Conservation (phyloP, 2,888 invertebrate species). For the Papilio demoleus region DNA sequence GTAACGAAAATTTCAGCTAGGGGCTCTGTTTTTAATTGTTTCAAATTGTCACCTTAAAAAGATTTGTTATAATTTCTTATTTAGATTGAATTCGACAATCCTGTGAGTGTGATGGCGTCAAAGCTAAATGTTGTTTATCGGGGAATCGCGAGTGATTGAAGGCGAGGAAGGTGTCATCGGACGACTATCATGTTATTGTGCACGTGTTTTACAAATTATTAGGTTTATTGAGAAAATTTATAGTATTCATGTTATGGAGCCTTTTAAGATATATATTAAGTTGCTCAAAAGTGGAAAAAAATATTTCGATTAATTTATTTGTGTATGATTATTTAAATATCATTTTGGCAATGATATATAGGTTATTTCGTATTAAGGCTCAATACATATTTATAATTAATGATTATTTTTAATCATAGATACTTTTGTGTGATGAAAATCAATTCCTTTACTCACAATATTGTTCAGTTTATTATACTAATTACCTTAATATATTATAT, state of each 20-base stretch:
- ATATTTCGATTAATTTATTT: too few relatives aligned
- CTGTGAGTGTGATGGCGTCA: conserved; percentile 9
- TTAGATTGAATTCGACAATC: too few relatives aligned
- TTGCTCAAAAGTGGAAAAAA: too few relatives aligned
- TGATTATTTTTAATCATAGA: too few relatives aligned
- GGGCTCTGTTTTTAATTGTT: too few relatives aligned
- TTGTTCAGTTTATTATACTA: not conserved
- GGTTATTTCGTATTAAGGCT: not conserved
- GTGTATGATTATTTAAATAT: too few relatives aligned
- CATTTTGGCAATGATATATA: too few relatives aligned
- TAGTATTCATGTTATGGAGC: not conserved
- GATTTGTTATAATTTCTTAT: too few relatives aligned
- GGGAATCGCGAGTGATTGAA: too few relatives aligned
- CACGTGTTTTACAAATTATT: not conserved
- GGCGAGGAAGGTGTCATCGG: not conserved
- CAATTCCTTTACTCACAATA: conserved; percentile 36
- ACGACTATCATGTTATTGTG: not conserved
- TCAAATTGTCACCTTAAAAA: too few relatives aligned
- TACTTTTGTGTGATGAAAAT: conserved; percentile 21
- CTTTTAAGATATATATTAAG: conserved; percentile 7
- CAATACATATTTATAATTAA: not conserved
- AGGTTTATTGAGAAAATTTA: not conserved
- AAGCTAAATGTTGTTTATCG: too few relatives aligned
- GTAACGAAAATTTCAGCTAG: too few relatives aligned
- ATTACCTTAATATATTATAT: conserved; percentile 4